These are phyloP conservation scores for Triplophysa rosa DNA, from an alignment of 2,113 vertebrate genomes.

Conservation along the genomic window DNA sequence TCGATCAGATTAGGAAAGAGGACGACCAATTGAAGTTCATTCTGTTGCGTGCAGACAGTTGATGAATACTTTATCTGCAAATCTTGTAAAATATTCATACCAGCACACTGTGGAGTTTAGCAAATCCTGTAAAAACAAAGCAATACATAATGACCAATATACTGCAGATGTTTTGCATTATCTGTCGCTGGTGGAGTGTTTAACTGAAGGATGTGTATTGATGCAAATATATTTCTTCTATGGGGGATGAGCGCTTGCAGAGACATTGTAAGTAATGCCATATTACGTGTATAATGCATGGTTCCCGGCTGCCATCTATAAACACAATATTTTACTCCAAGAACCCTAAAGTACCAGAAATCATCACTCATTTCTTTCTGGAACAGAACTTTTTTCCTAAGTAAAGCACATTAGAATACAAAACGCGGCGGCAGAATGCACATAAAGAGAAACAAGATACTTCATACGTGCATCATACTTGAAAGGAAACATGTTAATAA, in stretches of 20 bases:
- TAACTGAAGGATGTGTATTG: conserved; percentile 28
- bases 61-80: conserved; percentile 1
- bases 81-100: conserved; percentile 21
- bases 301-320: conserved; percentile 34
- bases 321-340: conserved; percentile 44
- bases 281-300: conserved; percentile 27
- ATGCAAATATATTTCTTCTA: neutral
- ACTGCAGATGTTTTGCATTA: neutral
- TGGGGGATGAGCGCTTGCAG: conserved; percentile 3
- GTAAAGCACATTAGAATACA: neutral
- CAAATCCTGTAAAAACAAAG: neutral
- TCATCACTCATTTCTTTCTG: conserved; percentile 11
- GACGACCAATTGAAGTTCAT: neutral
- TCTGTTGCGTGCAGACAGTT: neutral
- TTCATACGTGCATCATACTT: too few species aligned
- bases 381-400: neutral
- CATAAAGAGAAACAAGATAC: neutral
- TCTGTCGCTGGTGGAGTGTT: conserved; percentile 1
- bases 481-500: neutral
- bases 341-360: conserved; percentile 5
- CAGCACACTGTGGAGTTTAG: neutral
- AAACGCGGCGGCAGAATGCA: neutral
- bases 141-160: conserved; percentile 6
- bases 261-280: conserved; percentile 28
- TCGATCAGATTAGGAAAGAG: neutral